Base-by-base conservation (phyloP, 2,113 vertebrate species). In the Myiozetetes cayanensis region DNA sequence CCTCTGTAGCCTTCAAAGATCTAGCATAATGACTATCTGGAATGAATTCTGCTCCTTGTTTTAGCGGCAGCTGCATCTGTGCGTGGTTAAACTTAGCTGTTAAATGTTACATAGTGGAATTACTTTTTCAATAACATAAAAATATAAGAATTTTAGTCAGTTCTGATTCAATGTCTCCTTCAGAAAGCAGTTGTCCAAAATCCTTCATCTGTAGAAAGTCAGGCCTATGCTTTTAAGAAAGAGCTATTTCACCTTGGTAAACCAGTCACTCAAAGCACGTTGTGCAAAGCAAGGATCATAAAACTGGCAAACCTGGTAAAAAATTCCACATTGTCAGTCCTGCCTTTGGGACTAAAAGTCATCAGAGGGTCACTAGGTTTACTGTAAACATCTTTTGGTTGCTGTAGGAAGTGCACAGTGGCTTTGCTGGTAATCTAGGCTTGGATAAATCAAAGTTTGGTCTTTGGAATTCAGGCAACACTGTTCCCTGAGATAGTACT, bases 11-110 rank as follows among this genome's bases (percentile, higher is more conserved):
- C 80, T 95, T 95, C 92, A 94, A 95, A 95, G 80, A 56, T 84
- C 50, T 84, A 55, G 39, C 55, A 56, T 90, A 94, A 93, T 81
- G 66, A 82, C 55, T 90, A 70, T 89, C 80, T 97, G 92, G 94
- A 96, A 94, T 85, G 62, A 92, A 94, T 97, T 96, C 90, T 94
- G n/a, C 30, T 81, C 41, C 83, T 89, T 92, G 61, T 77, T 93
- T 95, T 93, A 90, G 76, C 66, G 73, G 58, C 66, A 85, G 53
- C 74, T 91, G 83, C 68, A 89, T 94, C 83, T 96, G 77, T 91
- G 62, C 46, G 22, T 86, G 35, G 70, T 96, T 96, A 94, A 85
- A 94, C 53, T 75, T 87, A 68, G 31, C 61, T 65, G n/a, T 73
- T 87, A 73, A 89, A 68, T 22, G 73, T 94, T 95, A 61, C 46